These are phyloP conservation scores for Dicrostonyx torquatus DNA, from an alignment of 2,797 vertebrate genomes.

Conservation along the genomic window DNA sequence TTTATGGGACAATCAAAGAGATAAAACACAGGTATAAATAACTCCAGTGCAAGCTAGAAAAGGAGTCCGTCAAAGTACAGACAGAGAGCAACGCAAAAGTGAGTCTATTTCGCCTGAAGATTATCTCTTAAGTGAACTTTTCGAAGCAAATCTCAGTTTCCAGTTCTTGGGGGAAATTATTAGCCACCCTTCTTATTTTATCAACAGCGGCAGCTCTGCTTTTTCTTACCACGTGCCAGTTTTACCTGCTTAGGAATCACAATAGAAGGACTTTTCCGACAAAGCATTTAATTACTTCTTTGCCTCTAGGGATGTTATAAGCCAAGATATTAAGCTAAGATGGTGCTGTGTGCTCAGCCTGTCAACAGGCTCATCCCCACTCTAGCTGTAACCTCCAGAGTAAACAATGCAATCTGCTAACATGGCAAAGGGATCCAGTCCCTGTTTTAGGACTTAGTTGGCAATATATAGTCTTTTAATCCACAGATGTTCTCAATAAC, in stretches of 20 bases:
- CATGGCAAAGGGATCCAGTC: background rate
- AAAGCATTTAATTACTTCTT: constrained; percentile 73
- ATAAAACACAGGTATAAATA: background rate
- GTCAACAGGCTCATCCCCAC: background rate
- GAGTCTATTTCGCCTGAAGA: constrained; percentile 11
- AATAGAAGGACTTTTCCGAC: constrained; percentile 50
- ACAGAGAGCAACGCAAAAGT: background rate
- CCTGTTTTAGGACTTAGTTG: background rate
- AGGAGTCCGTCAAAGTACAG: background rate
- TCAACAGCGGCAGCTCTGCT: constrained; percentile 14
- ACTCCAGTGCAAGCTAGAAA: background rate
- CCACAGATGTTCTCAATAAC: background rate
- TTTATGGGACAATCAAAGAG: constrained; percentile 22
- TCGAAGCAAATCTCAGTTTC: constrained; percentile 62
- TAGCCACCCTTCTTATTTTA: constrained; percentile 24
- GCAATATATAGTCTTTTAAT: background rate
- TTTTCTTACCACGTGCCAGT: constrained; percentile 36
- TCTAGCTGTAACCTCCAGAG: background rate
- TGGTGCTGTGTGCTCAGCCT: constrained; percentile 53
- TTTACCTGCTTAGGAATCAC: constrained; percentile 56
- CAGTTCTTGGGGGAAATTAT: constrained; percentile 52
- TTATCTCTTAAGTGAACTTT: constrained; percentile 50
- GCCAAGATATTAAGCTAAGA: constrained; percentile 60
- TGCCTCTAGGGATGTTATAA: constrained; percentile 56
- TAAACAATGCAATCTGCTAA: background rate